These are phyloP conservation scores for Sinocyclocheilus anshuiensis DNA, from an alignment of 2,113 vertebrate genomes.

Conservation along the genomic window DNA sequence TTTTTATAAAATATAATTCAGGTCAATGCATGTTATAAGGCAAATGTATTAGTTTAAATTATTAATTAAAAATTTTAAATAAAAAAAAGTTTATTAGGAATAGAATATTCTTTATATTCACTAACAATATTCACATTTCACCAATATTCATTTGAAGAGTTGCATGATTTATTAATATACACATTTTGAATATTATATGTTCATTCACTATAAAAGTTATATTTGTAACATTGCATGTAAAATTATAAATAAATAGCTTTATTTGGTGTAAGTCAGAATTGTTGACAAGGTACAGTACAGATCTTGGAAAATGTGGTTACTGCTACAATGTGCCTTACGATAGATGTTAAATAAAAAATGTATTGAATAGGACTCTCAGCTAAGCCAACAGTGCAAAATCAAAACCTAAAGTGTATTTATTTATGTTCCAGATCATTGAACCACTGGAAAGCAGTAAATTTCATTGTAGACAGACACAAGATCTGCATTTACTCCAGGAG, in stretches of 20 bases:
- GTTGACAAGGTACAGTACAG: neutral
- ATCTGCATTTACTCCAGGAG: neutral
- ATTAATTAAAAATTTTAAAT: too few relatives aligned
- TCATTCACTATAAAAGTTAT: neutral
- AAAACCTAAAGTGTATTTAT: neutral
- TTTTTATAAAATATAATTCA: neutral
- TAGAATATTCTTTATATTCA: neutral
- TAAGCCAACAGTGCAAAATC: neutral
- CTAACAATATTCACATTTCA: too few relatives aligned
- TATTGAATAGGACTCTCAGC: conserved; percentile 1
- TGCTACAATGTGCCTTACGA: neutral
- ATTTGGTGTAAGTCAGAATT: neutral
- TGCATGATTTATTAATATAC: neutral
- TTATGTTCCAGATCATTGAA: conserved; percentile 22
- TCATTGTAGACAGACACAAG: neutral
- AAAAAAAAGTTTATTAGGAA: neutral
- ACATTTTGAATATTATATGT: neutral
- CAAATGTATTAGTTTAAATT: neutral
- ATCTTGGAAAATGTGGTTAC: neutral
- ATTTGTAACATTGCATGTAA: neutral
- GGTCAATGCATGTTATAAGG: neutral
- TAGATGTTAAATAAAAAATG: neutral
- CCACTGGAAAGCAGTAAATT: neutral
- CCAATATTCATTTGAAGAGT: neutral
- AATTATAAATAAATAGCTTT: neutral